Percentiles rank a stretch among this genome's conserved stretches.
These are phyloP conservation scores for Prosapia bicincta DNA, from an alignment of 2,888 invertebrate species.

Conservation along the genomic window DNA sequence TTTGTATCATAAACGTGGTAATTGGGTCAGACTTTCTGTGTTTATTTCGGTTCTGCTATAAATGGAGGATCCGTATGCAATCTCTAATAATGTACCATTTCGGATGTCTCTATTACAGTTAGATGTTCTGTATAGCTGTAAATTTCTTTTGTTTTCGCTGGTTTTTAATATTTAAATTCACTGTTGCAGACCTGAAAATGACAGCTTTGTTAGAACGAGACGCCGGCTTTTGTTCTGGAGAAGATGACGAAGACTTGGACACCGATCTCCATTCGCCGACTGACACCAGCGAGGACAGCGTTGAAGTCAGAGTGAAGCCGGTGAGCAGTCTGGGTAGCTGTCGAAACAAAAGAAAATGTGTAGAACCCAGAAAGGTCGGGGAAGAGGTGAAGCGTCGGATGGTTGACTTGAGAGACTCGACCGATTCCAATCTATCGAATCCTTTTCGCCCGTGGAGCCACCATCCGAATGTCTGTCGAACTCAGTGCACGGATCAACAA, in stretches of 20 bases:
- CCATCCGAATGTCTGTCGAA: conserved; percentile 38
- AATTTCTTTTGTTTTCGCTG: no score
- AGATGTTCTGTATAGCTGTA: no score
- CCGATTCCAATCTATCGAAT: conserved; percentile 36
- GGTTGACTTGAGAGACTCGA: conserved; percentile 46
- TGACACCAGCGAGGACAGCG: conserved; percentile 61
- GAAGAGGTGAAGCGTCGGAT: conserved; percentile 44
- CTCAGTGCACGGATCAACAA: conserved; percentile 34
- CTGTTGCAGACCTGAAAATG: no score
- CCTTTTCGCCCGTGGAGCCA: conserved; percentile 66
- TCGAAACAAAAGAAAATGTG: conserved; percentile 63
- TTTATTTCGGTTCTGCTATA: no score
- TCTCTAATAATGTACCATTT: no score
- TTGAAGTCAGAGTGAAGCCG: conserved; percentile 59
- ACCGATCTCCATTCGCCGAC: conserved; percentile 57
- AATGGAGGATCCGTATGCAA: no score
- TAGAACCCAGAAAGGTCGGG: conserved; percentile 58
- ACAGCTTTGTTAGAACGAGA: conserved; percentile 15
- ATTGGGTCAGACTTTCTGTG: no score
- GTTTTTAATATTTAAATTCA: no score
- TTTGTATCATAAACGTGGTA: no score
- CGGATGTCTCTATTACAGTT: no score
- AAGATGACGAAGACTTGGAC: conserved; percentile 59
- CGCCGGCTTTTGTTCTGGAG: conserved; percentile 57
- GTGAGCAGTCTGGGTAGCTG: conserved; percentile 49